phyloP scores from a whole-genome alignment of 2,797 vertebrate genomes.

The Myotis daubentonii region DNA sequence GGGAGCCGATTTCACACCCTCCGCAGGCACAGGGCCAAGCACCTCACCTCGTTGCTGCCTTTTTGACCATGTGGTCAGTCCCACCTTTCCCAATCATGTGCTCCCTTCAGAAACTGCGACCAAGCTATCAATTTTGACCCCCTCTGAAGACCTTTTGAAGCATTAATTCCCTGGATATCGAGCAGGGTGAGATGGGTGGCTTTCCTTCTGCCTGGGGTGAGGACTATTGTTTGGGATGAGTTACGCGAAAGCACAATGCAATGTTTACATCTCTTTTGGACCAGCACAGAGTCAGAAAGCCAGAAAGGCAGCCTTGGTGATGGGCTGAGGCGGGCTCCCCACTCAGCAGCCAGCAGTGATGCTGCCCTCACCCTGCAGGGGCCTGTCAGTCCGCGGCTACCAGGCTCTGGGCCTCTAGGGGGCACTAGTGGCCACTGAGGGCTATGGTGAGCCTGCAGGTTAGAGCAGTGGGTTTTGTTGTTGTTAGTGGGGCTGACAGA shows the following conservation, averaged over 20 bases:
- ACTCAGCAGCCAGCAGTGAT: too few relatives aligned
- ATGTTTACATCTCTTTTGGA: background rate
- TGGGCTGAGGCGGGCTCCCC: background rate
- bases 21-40: background rate
- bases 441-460: background rate
- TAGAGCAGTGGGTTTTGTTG: background rate
- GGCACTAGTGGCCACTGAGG: background rate
- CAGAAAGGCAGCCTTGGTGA: background rate
- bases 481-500: background rate
- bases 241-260: background rate
- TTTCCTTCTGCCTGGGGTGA: background rate
- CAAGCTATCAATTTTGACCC: background rate
- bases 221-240: background rate
- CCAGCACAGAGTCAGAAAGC: background rate
- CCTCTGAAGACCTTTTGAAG: background rate
- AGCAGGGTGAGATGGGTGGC: background rate
- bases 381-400: background rate
- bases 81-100: background rate
- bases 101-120: background rate
- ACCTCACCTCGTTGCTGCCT: background rate
- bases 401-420: background rate
- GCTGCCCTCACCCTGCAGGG: fast-evolving
- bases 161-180: background rate
- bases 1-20: background rate
- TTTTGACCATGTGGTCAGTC: slow-evolving; percentile 53